Conservation (phyloP, 1,140 invertebrate genomes). For the Drosophila sechellia region DNA sequence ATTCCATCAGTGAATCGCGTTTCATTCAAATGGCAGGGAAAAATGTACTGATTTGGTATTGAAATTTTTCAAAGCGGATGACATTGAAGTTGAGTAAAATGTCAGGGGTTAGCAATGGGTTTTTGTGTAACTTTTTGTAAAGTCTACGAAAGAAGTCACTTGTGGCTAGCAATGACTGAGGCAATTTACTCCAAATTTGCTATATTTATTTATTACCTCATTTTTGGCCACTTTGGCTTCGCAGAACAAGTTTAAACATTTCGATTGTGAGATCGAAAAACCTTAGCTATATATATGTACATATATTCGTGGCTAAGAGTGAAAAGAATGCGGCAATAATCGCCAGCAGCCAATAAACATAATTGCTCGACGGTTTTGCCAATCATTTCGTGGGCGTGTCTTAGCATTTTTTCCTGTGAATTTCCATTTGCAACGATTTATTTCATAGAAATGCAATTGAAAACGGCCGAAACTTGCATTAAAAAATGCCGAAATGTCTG, state of each 20-base stretch:
- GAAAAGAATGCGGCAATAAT: conserved; percentile 54
- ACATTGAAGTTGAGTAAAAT: conserved; percentile 2
- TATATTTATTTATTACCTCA: conserved; percentile 44
- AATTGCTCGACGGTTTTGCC: conserved; percentile 35
- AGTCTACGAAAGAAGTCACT: neutral
- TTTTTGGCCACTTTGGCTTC: conserved; percentile 1
- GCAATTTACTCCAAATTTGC: conserved; percentile 31
- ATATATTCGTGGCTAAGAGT: neutral
- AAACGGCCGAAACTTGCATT: conserved; percentile 39
- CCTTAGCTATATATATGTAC: neutral
- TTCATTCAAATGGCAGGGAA: conserved; percentile 19
- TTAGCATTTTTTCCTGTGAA: neutral
- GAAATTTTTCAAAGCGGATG: conserved; percentile 4
- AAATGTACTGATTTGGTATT: conserved; percentile 15
- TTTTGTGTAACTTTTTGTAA: neutral
- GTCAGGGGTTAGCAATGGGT: neutral
- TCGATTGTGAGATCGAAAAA: conserved; percentile 49
- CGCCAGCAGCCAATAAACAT: conserved; percentile 43
- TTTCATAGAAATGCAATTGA: conserved; percentile 48
- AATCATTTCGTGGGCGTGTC: conserved; percentile 43
- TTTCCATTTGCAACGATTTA: conserved; percentile 25
- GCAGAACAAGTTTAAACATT: conserved; percentile 34
- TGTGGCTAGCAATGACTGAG: neutral
- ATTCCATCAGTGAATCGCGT: conserved; percentile 20
- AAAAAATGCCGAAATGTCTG: conserved; percentile 54